Percentiles rank a stretch among this genome's conserved stretches.
Evolutionary conservation across 1,140 invertebrate genomes (phyloP).

Genomic region (Lepidurus apus): DNA sequence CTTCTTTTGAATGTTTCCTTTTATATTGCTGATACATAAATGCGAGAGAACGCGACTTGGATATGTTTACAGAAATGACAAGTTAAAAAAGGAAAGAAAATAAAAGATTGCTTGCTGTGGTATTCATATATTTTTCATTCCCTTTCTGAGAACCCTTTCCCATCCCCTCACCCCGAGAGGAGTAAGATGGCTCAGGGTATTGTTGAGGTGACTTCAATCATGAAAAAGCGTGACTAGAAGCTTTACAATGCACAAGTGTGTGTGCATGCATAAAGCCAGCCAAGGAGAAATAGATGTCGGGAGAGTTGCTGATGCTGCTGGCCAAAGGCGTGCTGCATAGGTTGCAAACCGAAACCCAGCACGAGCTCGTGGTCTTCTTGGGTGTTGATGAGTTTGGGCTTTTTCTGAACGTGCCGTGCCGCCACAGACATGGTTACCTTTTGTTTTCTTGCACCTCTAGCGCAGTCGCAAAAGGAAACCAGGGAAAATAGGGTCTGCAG

Average conservation of each 20-base stretch:
- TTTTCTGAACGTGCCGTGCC: neutral
- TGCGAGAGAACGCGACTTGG: neutral
- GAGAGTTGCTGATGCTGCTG: neutral
- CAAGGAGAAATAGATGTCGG: conserved; percentile 4
- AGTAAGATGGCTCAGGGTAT: neutral
- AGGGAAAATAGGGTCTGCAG: neutral
- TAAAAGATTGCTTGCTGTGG: neutral
- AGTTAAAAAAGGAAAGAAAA: neutral
- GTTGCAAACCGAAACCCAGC: neutral
- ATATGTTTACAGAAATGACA: conserved; percentile 4
- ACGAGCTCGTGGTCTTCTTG: conserved; percentile 17
- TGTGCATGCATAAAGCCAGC: neutral
- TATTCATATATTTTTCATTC: neutral
- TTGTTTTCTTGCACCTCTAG: neutral
- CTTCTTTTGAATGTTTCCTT: neutral
- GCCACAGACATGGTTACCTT: neutral
- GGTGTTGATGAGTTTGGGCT: conserved; percentile 5
- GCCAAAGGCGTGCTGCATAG: neutral
- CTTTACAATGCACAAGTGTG: neutral
- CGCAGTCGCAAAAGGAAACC: neutral
- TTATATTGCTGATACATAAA: neutral
- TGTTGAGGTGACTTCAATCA: conserved; percentile 1
- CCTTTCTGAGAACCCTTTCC: neutral
- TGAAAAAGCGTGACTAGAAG: conserved; percentile 15
- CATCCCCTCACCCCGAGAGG: neutral